Base-by-base conservation (phyloP, 2,888 invertebrate genomes). In the Neuroscelio doddi region DNA sequence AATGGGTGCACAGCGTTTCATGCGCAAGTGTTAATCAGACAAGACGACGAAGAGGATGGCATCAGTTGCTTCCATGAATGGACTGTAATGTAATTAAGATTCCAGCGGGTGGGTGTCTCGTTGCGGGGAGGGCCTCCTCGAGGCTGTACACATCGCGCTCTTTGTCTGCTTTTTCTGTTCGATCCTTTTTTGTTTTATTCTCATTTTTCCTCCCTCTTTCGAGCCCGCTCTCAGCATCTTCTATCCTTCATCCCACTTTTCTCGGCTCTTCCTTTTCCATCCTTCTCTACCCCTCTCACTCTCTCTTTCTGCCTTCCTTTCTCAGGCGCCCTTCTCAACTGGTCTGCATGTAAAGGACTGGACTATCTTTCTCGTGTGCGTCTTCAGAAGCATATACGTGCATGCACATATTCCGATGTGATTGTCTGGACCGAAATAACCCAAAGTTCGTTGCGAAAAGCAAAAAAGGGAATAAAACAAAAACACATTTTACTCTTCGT, bases 1-100 rank as follows among this genome's bases (percentile, higher is more conserved):
- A n/a, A n/a, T n/a, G n/a, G n/a, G n/a, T n/a, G n/a, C n/a, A n/a
- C n/a, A n/a, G n/a, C n/a, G n/a, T 21, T 21, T 21, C 21, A 5
- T 21, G 21, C n/a, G n/a, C 38, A 30, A 41, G 59, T 53, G 66
- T 65, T 70, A 69, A 74, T 72, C 71, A 47, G 69, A 71, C 67
- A 55, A 36, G 64, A 58, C 69, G 67, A 68, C 32, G 66, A n/a
- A n/a, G n/a, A 36, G 26, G 30, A 15, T 27, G 44, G 49, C 16
- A 39, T 38, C 49, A 50, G 45, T 15, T 63, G 69, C 62, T 66
- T 70, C 70, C 70, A 71, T 70, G 72, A 75, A 77, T 77, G 72
- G 70, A 64, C 73, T 64, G 69, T 72, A 69, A 75, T 64, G 72
- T 73, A 74, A 80, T 80, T 80, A 78, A 75, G 76, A 79, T 80